Evolutionary conservation across 2,888 invertebrate genomes (phyloP), one percentile per base, ranked within the genome.

Genomic region (Oligia strigilis): DNA sequence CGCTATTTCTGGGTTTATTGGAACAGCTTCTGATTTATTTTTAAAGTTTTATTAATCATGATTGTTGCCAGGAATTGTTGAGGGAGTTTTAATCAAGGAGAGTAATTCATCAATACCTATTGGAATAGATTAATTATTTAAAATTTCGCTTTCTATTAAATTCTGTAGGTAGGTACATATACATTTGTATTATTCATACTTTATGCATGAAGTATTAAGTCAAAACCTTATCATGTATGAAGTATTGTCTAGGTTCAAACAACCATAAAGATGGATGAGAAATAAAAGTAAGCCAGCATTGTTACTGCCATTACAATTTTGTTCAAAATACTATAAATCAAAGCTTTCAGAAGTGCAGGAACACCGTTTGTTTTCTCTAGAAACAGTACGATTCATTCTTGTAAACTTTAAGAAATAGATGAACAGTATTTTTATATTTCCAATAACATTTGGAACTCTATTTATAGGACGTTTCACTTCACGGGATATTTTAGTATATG

Each of bases 391-490:
- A 70, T 77, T 80, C 74, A 75, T 75, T 72, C 74, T 86, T 88
- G 87, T 85, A 83, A 83, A 89, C 80, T 81, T 76, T 55, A 73
- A 89, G 86, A 89, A 86, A 89, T 81, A 83, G 78, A 83, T 83
- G 77, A 85, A 76, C 88, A 82, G 79, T 88, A 88, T 88, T 88
- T 88, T 88, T 89, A 85, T 83, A 88, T 89, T 88, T 83, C 72
- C 82, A 86, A 86, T 89, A 89, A 88, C 86, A 88, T 88, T 88
- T 72, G 60, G n/a, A 62, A 70, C 55, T 77, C 83, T 89, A 85
- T 82, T 83, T 85, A 77, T 87, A 87, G 78, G 11, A 78, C 23
- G 78, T 69, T 80, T 83, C 80, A 83, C 66, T 88, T 80, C 81
- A 67, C 81, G 66, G 71, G 67, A 77, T 88, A 86, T 89, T 89